Conservation (phyloP, 1,140 invertebrate genomes). For the Neodiprion fabricii region DNA sequence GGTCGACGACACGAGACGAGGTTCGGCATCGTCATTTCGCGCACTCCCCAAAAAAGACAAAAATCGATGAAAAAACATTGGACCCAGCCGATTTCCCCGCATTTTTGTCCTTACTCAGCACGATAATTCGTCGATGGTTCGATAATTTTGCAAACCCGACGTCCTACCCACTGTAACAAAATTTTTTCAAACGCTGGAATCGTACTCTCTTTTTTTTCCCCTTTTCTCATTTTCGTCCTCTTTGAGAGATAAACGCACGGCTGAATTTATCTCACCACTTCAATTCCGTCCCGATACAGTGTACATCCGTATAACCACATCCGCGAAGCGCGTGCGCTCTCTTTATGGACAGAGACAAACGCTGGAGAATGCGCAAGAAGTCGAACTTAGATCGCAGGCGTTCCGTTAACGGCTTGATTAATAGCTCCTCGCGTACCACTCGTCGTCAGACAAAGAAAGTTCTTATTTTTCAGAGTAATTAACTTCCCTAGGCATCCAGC, state of each 20-base stretch:
- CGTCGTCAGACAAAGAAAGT: conserved; percentile 14
- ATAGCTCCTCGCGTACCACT: conserved; percentile 14
- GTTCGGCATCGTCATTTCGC: background rate
- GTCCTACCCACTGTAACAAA: too few relatives aligned
- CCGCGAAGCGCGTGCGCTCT: too few relatives aligned
- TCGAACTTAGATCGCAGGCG: conserved; percentile 28
- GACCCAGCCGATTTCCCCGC: background rate
- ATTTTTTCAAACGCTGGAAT: too few relatives aligned
- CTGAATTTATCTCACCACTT: too few relatives aligned
- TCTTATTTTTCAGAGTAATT: conserved; percentile 36
- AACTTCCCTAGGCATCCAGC: conserved; percentile 22
- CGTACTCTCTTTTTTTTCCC: too few relatives aligned
- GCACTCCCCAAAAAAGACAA: background rate
- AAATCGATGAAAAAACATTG: background rate
- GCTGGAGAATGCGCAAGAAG: conserved; percentile 19
- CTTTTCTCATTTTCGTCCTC: too few relatives aligned
- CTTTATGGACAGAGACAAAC: too few relatives aligned
- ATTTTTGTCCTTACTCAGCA: background rate
- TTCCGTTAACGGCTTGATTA: conserved; percentile 32
- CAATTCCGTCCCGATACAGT: too few relatives aligned
- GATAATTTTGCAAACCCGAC: background rate
- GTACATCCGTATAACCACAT: too few relatives aligned
- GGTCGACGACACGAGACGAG: background rate
- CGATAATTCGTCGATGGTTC: background rate
- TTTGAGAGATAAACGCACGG: too few relatives aligned